Evolutionary conservation across 2,797 vertebrate species (phyloP), one percentile per base, ranked within the genome.

Genomic region (Pelodytes ibericus): DNA sequence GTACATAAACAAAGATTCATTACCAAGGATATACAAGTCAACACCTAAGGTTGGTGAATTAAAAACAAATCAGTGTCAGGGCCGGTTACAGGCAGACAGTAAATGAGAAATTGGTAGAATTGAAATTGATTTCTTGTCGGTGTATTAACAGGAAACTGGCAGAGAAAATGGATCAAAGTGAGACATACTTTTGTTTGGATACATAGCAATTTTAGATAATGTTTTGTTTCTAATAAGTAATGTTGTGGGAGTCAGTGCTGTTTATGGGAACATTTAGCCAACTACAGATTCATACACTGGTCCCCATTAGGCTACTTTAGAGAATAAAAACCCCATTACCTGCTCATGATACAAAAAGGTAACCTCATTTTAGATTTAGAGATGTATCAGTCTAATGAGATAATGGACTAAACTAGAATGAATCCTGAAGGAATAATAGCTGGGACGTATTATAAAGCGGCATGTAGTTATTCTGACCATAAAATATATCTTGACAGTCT

Each of bases 1-100:
- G 66, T 22, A 39, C 67, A 77, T 72, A 72, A 66, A 77, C 61
- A 56, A 70, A 76, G 74, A 76, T 70, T 77, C 75, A 77, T 77
- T 65, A 58, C 69, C 16, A 30, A 4, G 33, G 61, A 59, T 71
- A 31, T 47, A 71, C 68, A 71, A 77, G 75, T 65, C 68, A 58
- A 47, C 68, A 77, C 60, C 60, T 66, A 65, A 29, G 75, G 68
- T 66, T 36, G 51, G 61, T 44, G 69, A 71, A 77, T 77, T 72
- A 77, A 66, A 77, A 65, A 72, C 60, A 72, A 72, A 72, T 77
- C 75, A 66, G 60, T 77, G 75, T 72, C 75, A 36, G 36, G 27
- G 30, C 51, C 57, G 59, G 71, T 66, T 72, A 72, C 68, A 47
- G 53, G 51, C 30, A 58, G 60, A 36, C 15, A 44, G 47, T 66